A percentile compares a stretch with the other conserved stretches of the same genome.
Conservation (phyloP, 2,797 vertebrate genomes). For the Sebastes taczanowskii region DNA sequence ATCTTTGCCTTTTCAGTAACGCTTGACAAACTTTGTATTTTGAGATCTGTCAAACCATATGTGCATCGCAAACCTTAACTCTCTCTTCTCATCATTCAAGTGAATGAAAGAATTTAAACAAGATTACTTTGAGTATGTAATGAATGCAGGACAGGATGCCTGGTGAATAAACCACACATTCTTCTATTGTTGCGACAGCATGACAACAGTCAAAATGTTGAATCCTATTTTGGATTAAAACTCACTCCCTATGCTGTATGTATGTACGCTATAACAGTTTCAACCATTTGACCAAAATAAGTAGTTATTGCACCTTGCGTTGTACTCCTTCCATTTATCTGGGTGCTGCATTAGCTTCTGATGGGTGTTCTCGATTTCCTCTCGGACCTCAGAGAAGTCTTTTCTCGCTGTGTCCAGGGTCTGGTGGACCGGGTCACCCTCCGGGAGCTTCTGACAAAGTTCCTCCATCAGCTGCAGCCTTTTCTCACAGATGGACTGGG, state of each 20-base stretch:
- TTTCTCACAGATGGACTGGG: conserved; percentile 91
- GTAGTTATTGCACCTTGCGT: conserved; percentile 80
- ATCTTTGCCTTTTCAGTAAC: no score
- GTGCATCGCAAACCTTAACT: neutral
- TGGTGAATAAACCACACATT: neutral
- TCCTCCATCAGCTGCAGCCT: conserved; percentile 92
- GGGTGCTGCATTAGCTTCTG: conserved; percentile 86
- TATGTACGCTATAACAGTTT: neutral
- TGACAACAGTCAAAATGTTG: neutral
- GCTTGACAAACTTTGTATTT: no score
- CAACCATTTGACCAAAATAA: neutral
- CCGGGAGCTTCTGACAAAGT: conserved; percentile 91
- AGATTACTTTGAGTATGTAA: conserved; percentile 10
- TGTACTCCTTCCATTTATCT: conserved; percentile 93
- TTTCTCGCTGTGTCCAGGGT: conserved; percentile 78
- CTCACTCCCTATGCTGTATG: neutral
- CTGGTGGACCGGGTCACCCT: conserved; percentile 83
- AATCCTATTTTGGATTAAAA: neutral
- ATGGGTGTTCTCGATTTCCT: conserved; percentile 86
- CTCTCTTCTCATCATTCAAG: neutral
- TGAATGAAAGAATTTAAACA: neutral
- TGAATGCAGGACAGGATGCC: neutral
- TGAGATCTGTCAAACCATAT: neutral
- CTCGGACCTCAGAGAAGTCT: conserved; percentile 84
- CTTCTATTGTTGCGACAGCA: neutral